These are phyloP conservation scores for Myanophis thanlyinensis DNA, from an alignment of 2,113 vertebrate species.

Conservation along the genomic window DNA sequence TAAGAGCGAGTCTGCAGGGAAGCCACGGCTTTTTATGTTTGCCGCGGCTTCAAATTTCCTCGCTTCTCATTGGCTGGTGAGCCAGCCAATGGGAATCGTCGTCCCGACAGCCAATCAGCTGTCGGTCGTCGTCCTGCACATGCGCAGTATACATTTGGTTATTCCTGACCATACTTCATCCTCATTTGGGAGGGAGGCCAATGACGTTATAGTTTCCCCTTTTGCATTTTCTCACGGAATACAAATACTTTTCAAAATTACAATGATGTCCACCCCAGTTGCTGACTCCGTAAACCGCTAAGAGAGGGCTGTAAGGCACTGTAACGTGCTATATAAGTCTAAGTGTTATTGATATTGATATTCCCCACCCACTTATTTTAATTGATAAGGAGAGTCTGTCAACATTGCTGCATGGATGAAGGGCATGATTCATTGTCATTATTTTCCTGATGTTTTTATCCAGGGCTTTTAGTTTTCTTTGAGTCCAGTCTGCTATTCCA, in stretches of 20 bases:
- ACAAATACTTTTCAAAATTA: background rate
- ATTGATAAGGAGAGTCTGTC: background rate
- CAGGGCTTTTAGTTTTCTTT: background rate
- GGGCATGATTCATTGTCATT: background rate
- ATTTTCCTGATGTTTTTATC: background rate
- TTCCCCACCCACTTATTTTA: background rate
- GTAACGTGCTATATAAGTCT: no score
- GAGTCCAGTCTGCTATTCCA: background rate
- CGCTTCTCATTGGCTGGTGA: no score
- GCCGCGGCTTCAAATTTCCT: no score
- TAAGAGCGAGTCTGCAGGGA: no score
- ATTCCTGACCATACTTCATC: background rate
- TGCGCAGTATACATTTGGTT: no score
- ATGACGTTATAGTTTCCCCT: background rate
- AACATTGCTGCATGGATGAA: background rate
- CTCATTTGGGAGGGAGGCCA: background rate
- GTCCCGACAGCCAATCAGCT: no score
- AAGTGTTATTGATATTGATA: no score
- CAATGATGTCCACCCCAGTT: background rate
- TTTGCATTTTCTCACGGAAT: background rate
- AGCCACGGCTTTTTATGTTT: no score
- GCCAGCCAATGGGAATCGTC: no score
- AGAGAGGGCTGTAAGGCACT: no score
- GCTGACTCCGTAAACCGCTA: no score
- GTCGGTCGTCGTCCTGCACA: no score